Conservation (phyloP, 2,113 vertebrate genomes). For the Trichechus manatus region DNA sequence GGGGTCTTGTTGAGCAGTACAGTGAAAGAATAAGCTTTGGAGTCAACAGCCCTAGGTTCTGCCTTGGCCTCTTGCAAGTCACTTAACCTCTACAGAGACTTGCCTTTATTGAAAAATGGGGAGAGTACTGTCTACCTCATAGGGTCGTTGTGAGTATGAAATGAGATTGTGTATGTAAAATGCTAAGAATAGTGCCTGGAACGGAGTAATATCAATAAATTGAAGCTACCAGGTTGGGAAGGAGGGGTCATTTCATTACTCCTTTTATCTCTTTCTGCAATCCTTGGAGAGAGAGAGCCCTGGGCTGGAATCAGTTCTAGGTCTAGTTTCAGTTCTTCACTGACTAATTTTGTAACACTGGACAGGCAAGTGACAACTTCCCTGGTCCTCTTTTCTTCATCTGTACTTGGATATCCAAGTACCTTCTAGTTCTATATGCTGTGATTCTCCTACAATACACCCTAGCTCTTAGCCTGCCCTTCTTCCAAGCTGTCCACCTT, state of each 20-base stretch:
- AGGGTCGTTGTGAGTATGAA: neutral
- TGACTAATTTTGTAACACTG: neutral
- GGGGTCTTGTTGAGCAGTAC: neutral
- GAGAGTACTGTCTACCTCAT: neutral
- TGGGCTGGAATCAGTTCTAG: neutral
- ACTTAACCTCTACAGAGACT: neutral
- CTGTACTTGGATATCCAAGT: neutral
- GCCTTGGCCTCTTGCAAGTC: neutral
- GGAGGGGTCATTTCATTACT: neutral
- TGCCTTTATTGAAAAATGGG: neutral
- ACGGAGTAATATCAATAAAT: neutral
- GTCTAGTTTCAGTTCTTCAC: conserved; percentile 16
- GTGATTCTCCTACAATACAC: neutral
- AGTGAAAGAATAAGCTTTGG: neutral
- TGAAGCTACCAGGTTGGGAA: neutral
- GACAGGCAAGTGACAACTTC: neutral
- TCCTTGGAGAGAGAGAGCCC: neutral
- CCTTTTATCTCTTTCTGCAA: neutral
- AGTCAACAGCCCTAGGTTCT: neutral
- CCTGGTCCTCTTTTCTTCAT: neutral
- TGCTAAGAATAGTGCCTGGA: neutral
- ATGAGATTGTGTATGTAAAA: neutral
- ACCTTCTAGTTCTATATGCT: neutral
- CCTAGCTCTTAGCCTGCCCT: neutral
- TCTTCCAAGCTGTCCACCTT: neutral